A percentile compares a stretch with the other conserved stretches of the same genome.
Evolutionary conservation across 2,888 invertebrate species (phyloP).

Genomic region (Volucella inflata): DNA sequence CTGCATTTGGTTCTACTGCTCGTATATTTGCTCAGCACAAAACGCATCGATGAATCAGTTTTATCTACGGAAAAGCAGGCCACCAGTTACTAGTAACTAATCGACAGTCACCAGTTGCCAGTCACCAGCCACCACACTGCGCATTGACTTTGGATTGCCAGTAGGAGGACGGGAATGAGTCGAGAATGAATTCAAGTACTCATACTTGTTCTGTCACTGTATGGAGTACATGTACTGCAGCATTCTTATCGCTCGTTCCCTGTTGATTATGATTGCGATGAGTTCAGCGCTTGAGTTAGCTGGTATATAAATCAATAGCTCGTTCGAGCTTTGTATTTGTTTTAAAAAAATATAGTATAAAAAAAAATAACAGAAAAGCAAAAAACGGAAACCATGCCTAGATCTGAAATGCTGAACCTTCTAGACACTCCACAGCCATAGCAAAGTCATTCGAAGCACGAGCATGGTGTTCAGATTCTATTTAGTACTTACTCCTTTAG

Average conservation of each 20-base stretch:
- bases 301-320: constrained; percentile 71
- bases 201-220: background rate
- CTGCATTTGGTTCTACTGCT: constrained; percentile 53
- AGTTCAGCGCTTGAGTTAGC: constrained; percentile 61
- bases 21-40: constrained; percentile 62
- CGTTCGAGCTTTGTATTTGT: constrained; percentile 62
- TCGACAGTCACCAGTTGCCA: background rate
- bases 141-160: no score
- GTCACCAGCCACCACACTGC: no score
- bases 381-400: background rate
- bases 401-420: constrained; percentile 55
- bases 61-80: constrained; percentile 72
- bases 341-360: constrained; percentile 33
- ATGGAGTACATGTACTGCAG: constrained; percentile 1
- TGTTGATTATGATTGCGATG: constrained; percentile 60
- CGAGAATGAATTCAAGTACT: no score
- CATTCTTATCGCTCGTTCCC: constrained; percentile 61
- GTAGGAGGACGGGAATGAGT: no score
- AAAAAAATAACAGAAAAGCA: background rate
- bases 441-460: background rate
- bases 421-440: constrained; percentile 4
- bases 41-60: constrained; percentile 74
- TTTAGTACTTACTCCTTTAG: background rate
- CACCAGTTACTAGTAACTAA: constrained; percentile 5
- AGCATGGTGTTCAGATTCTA: background rate